Evolutionary conservation across 1,140 invertebrate species (phyloP).

Genomic region (Leucophenga varia): DNA sequence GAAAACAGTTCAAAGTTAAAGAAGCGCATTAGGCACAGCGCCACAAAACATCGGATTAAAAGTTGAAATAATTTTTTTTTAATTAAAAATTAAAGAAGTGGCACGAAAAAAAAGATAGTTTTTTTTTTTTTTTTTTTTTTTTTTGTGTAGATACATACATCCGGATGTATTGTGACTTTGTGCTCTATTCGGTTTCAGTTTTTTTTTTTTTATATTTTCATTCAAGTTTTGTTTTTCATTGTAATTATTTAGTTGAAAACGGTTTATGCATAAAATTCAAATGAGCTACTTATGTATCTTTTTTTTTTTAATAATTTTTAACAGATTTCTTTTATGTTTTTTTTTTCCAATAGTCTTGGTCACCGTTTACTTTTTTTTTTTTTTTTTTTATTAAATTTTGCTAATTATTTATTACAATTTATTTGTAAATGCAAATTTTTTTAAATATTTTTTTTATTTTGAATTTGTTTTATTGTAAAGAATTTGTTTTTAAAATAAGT

Average conservation of each 20-base stretch:
- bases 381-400: constrained; percentile 20
- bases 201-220: constrained; percentile 31
- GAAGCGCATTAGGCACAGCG: no score
- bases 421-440: constrained; percentile 6
- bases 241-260: constrained; percentile 32
- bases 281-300: constrained; percentile 38
- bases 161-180: constrained; percentile 31
- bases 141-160: no score
- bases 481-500: constrained; percentile 22
- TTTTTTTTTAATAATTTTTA: no score
- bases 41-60: no score
- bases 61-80: no score
- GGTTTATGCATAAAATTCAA: constrained; percentile 41
- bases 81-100: no score
- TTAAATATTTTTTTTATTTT: constrained; percentile 6
- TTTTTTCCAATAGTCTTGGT: no score
- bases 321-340: no score
- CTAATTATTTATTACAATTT: constrained; percentile 25
- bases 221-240: constrained; percentile 17
- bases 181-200: constrained; percentile 28
- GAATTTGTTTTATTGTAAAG: constrained; percentile 7
- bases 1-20: no score
- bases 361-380: constrained; percentile 29
- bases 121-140: no score
- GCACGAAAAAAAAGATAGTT: no score